phyloP scores from a whole-genome alignment of 2,113 vertebrate species.

The Synchiropus splendidus region DNA sequence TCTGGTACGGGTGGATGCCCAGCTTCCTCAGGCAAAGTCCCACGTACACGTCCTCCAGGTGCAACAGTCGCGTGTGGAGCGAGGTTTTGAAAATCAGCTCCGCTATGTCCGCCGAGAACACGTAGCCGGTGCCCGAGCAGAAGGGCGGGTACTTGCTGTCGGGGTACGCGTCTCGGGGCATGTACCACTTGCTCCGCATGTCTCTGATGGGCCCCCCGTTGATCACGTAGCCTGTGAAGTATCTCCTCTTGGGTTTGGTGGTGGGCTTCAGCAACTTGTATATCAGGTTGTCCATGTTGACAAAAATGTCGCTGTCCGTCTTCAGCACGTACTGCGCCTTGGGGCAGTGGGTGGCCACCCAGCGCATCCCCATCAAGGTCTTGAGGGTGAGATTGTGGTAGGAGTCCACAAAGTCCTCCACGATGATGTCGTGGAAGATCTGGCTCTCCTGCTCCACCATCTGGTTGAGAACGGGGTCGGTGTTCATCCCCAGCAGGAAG shows the following conservation, averaged over 20 bases:
- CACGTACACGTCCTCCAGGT: slow-evolving; percentile 96
- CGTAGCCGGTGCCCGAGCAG: slow-evolving; percentile 96
- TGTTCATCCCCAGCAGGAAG: slow-evolving; percentile 89
- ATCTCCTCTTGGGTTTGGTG: slow-evolving; percentile 89
- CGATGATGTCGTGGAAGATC: slow-evolving; percentile 95
- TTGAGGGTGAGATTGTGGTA: slow-evolving; percentile 98
- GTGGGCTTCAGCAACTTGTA: slow-evolving; percentile 93
- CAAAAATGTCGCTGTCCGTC: slow-evolving; percentile 98
- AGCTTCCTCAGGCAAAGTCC: slow-evolving; percentile 93
- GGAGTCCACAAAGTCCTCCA: slow-evolving; percentile 94
- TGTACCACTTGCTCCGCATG: slow-evolving; percentile 99
- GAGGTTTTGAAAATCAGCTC: slow-evolving; percentile 97
- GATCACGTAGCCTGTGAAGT: slow-evolving; percentile 96
- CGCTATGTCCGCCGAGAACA: slow-evolving; percentile 94
- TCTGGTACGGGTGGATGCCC: slow-evolving; percentile 96
- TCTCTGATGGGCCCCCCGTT: slow-evolving; percentile 93
- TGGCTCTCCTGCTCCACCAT: slow-evolving; percentile 99
- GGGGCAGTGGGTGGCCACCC: slow-evolving; percentile 92
- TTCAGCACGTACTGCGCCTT: slow-evolving; percentile 98
- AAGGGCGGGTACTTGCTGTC: slow-evolving; percentile 96
- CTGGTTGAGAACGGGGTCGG: slow-evolving; percentile 84
- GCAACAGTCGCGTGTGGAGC: slow-evolving; percentile 90
- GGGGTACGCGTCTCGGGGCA: slow-evolving; percentile 92
- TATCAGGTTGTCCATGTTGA: slow-evolving; percentile 99
- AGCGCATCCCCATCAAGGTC: slow-evolving; percentile 96